phyloP scores from a whole-genome alignment of 1,140 invertebrate genomes.

The Musca domestica region DNA sequence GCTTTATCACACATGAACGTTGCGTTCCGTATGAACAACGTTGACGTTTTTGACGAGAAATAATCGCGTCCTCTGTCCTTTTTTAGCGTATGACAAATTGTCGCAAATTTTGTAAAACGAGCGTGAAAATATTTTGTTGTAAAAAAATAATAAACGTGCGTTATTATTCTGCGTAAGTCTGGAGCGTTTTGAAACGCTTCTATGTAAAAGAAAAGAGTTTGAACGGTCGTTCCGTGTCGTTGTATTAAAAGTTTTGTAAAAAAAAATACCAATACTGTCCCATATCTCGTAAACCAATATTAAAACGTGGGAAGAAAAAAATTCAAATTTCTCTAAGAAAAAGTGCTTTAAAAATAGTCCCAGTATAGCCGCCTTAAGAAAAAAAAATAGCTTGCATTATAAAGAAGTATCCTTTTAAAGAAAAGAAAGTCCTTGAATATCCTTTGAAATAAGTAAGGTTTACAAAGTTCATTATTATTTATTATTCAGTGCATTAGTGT shows the following conservation, averaged over 20 bases:
- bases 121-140: not conserved
- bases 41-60: constrained; percentile 4
- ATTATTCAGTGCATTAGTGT: not conserved
- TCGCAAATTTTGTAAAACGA: too few species aligned
- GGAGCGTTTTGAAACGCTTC: not conserved
- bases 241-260: too few species aligned
- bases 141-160: constrained; percentile 2
- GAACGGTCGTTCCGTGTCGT: not conserved
- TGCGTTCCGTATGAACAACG: too few species aligned
- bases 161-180: not conserved
- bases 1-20: not conserved
- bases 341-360: too few species aligned
- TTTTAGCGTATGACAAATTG: not conserved
- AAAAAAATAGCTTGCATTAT: too few species aligned
- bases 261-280: too few species aligned
- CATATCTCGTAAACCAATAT: too few species aligned
- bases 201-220: not conserved
- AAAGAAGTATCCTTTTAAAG: too few species aligned
- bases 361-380: too few species aligned
- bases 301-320: too few species aligned
- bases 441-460: not conserved
- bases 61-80: not conserved
- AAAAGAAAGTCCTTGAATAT: not conserved
- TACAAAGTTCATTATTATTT: not conserved
- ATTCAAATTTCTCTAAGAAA: too few species aligned